Evolutionary conservation across 2,797 vertebrate species (phyloP), one percentile per base, ranked within the genome.

Genomic region (Megaceryle alcyon): DNA sequence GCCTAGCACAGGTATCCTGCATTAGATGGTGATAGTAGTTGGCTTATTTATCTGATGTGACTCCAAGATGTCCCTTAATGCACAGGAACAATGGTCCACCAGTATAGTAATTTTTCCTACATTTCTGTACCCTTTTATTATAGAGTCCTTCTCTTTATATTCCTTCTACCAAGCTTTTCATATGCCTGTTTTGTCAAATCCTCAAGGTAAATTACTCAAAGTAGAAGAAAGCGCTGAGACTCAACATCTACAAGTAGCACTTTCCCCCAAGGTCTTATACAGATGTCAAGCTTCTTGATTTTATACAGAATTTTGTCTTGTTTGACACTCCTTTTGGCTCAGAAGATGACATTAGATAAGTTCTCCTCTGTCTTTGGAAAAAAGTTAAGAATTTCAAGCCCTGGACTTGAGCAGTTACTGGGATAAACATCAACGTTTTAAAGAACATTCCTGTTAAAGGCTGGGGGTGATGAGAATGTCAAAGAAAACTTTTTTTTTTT

Each of bases 121-220:
- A 21, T 48, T 88, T 79, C 82, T 82, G 11, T 78, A 49, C 57
- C 72, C 5, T 57, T 64, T 2, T 41, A 33, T 23, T 64, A 4
- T 9, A 53, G 4, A 81, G 23, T 48, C 20, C 29, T 92, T 87
- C 48, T 57, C 18, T n/a, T 88, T 83, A n/a, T 46, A 46, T 39
- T 71, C 25, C 23, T 78, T 69, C 44, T 59, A 71, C 15, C 28
- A 81, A 68, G 13, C 44, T 64, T 89, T 81, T 94, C 46, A 12
- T 49, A 51, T 26, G 31, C 17, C n/a, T 75, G 39, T 61, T 72
- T 68, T 51, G 28, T 51, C 53, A 91, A 75, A 90, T 92, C 51
- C 59, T 94, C 63, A 56, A 91, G 80, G 61, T 91, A 88, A 90
- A 83, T 88, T 95, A 83, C 81, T 70, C 46, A 49, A 73, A 86